Base-by-base conservation (phyloP, 2,797 vertebrate species). In the Peromyscus aztecus region DNA sequence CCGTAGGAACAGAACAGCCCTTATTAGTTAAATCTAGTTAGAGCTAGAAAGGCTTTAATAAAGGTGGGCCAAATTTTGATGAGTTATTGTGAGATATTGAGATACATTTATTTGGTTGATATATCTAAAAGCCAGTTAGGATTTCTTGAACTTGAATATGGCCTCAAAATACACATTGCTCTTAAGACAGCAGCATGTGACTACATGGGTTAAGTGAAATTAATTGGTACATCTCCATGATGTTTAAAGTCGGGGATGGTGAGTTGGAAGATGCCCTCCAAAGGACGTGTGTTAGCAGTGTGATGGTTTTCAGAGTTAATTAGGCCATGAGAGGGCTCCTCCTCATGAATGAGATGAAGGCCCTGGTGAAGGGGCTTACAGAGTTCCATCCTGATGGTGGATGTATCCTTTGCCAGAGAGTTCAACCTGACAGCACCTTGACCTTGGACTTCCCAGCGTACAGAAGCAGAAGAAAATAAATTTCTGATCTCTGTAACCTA, bases 11-110 rank as follows among this genome's bases (percentile, higher is more conserved):
- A 23, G 37, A 84, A 55, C 91, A 87, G 23, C 55, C 89, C 91
- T 81, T 93, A 91, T 87, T 84, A 91, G 81, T 91, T 49, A 52
- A 89, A 67, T 55, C 31, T 37, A 81, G 80, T 16, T 69, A n/a
- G 55, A 83, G 34, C 55, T 59, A 16, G 27, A 63, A 76, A 34
- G 19, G n/a, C 27, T 92, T 88, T 71, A 71, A 43, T 75, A 78
- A 92, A 85, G 57, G 52, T 65, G 91, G 40, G 2, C 27, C 83
- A 71, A 34, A 89, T 82, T 59, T 17, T 77, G 34, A 37, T 57
- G 43, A 75, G 23, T 40, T 77, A 83, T 89, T 91, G 43, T 81
- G 40, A 87, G 83, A 91, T 37, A 29, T 8, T 27, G n/a, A 80
- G 86, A 94, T 34, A 24, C 8, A 11, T 52, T 59, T 69, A 4